Evolutionary conservation across 2,888 invertebrate genomes (phyloP), one percentile per base, ranked within the genome.

Genomic region (Aphidoletes aphidimyza): DNA sequence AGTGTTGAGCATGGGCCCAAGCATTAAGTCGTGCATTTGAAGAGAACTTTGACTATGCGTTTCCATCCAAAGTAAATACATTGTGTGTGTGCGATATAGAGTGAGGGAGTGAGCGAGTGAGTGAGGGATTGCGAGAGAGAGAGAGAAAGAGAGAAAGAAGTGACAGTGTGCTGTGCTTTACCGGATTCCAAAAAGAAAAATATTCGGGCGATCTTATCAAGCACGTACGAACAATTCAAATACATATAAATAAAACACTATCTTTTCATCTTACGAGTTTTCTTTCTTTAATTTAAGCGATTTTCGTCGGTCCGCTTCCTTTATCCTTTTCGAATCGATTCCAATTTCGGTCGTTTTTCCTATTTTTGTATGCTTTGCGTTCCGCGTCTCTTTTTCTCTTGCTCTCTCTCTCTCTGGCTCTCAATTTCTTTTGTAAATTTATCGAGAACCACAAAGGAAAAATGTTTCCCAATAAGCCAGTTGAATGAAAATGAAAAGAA

Each of bases 141-240:
- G 14, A 69, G 30, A 2, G 42, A 42, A 14, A 42, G 42, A 42
- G 42, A 42, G 42, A 30, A 30, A 30, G 30, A 14, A 69, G 17
- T 30, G 26, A 69, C 69, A 11, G 30, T 0, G 14, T 2, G 11
- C 0, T 69, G 11, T 54, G 54, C 26, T 22, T n/a, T n/a, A n/a
- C n/a, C n/a, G 14, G 34, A 34, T 14, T 30, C 34, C 42, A 14
- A 5, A 30, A 26, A 30, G 30, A 69, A 69, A 69, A 69, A 69
- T 69, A 69, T 69, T 69, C 30, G 69, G 30, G 5, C 69, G 69
- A 69, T 69, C 30, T 69, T 69, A 69, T 69, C 69, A 69, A 69
- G 69, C 69, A 69, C 69, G 69, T 69, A 69, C 69, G 69, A 69
- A 69, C 69, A 69, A 69, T 69, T 69, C 69, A 69, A 69, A 69